Percentiles rank a stretch among this genome's conserved stretches.
Conservation (phyloP, 2,797 vertebrate species). For the Rallus crepitans region DNA sequence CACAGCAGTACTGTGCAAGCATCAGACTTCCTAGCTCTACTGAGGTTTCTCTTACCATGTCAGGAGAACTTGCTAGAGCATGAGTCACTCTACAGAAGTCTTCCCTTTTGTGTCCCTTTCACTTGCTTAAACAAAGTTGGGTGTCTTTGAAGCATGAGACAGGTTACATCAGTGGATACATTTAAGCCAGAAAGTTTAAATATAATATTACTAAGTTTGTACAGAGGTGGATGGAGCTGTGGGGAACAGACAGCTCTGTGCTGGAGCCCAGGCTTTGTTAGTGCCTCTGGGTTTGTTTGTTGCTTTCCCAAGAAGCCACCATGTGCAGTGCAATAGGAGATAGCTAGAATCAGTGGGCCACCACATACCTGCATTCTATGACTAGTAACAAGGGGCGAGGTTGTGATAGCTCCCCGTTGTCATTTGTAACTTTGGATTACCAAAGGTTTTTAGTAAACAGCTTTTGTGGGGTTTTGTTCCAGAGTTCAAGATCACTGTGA, state of each 20-base stretch:
- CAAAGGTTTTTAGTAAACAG: not conserved
- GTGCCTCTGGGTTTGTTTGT: not conserved
- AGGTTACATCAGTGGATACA: not conserved
- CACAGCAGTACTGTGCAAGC: not conserved
- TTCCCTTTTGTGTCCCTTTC: not conserved
- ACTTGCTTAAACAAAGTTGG: not conserved
- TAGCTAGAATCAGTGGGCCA: not conserved
- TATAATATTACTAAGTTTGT: not conserved
- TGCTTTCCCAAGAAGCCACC: not conserved
- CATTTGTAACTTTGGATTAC: not conserved
- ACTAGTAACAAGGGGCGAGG: not conserved
- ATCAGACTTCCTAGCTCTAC: not conserved
- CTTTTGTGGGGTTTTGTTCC: not conserved
- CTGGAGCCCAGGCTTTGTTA: not conserved
- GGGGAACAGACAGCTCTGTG: not conserved
- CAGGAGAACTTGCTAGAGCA: not conserved
- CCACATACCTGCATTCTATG: not conserved
- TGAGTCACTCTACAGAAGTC: not conserved
- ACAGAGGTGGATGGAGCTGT: not conserved
- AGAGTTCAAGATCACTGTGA: constrained; percentile 93
- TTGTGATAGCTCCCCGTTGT: not conserved
- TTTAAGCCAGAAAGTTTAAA: not conserved
- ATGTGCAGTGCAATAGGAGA: not conserved
- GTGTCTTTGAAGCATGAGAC: not conserved
- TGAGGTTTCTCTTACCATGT: not conserved